Conservation (phyloP, 2,888 invertebrate genomes). For the Listrodromus nycthemerus region DNA sequence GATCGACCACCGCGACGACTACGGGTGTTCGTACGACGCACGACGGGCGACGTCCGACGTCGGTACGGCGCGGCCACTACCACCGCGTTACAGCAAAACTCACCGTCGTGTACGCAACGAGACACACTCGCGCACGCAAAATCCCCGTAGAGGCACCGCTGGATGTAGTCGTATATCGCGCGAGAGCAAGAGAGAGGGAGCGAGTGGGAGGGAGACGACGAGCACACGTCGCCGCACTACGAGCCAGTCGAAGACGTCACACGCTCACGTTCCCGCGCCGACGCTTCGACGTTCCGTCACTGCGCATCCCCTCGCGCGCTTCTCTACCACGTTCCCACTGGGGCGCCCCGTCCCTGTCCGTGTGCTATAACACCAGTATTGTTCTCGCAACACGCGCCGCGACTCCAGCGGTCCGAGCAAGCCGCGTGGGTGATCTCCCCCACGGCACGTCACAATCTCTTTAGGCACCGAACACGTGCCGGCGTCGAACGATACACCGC, state of each 20-base stretch:
- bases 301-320: conserved; percentile 65
- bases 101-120: conserved; percentile 17
- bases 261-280: conserved; percentile 60
- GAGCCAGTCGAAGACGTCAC: conserved; percentile 63
- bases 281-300: conserved; percentile 54
- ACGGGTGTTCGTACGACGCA: conserved; percentile 51
- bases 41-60: conserved; percentile 63
- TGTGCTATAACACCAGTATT: conserved; percentile 10
- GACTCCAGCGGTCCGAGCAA: conserved; percentile 41
- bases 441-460: conserved; percentile 44
- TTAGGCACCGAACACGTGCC: conserved; percentile 53
- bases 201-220: conserved; percentile 45
- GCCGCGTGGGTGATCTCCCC: conserved; percentile 38
- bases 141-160: background rate
- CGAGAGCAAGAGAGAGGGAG: conserved; percentile 19
- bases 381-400: conserved; percentile 25
- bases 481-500: background rate
- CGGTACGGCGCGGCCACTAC: conserved; percentile 53
- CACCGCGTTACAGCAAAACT: conserved; percentile 36
- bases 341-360: background rate
- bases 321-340: conserved; percentile 20
- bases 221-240: conserved; percentile 31
- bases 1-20: conserved; percentile 61
- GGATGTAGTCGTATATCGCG: background rate
- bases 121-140: conserved; percentile 36